Conservation (phyloP, 1,140 invertebrate species). For the Papilio aristodemus region DNA sequence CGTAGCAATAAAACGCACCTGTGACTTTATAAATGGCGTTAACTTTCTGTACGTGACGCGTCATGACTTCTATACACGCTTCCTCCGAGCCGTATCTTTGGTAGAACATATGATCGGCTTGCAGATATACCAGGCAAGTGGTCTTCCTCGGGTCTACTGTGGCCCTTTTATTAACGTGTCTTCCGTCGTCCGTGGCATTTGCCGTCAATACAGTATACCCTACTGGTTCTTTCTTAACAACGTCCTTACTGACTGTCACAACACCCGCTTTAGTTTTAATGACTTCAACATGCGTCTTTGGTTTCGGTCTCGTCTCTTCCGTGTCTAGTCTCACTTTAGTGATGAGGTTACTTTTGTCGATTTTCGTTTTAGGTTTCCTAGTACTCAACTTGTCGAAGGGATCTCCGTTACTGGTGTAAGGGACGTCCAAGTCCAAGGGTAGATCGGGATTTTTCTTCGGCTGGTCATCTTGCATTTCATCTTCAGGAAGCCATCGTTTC, state of each 20-base stretch:
- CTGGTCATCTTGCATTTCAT: constrained; percentile 79
- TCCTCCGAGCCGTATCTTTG: constrained; percentile 95
- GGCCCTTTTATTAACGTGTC: constrained; percentile 86
- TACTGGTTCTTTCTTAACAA: constrained; percentile 76
- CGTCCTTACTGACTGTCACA: constrained; percentile 75
- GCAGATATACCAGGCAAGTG: constrained; percentile 95
- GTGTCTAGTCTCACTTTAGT: constrained; percentile 75
- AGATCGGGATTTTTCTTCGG: constrained; percentile 82
- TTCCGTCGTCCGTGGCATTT: constrained; percentile 79
- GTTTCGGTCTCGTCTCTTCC: constrained; percentile 82
- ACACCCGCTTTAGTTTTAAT: constrained; percentile 82
- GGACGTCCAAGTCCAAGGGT: constrained; percentile 83
- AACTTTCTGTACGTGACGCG: constrained; percentile 95
- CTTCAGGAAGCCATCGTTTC: constrained; percentile 79
- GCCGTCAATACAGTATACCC: constrained; percentile 76
- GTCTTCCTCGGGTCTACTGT: constrained; percentile 90
- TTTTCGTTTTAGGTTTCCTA: constrained; percentile 76
- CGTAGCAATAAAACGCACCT: constrained; percentile 88
- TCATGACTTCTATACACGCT: constrained; percentile 97
- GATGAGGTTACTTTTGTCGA: constrained; percentile 77
- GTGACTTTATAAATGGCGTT: constrained; percentile 95
- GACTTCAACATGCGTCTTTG: constrained; percentile 83
- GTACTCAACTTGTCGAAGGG: constrained; percentile 75
- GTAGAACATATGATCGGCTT: constrained; percentile 97
- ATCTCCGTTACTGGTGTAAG: constrained; percentile 82